These are phyloP conservation scores for Picathartes gymnocephalus DNA, from an alignment of 2,113 vertebrate genomes.

Conservation along the genomic window DNA sequence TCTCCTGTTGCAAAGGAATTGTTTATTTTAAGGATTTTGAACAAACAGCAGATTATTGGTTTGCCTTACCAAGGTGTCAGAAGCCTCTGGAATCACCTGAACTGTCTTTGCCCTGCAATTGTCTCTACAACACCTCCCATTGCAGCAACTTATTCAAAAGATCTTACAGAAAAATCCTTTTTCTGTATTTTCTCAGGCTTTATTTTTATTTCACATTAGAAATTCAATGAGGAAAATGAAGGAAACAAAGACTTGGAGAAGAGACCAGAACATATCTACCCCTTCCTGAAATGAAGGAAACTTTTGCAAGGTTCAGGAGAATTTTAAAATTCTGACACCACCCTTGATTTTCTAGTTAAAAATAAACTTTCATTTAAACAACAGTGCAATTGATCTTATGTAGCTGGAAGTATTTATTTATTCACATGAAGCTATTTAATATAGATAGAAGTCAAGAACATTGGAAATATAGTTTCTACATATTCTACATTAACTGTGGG, in stretches of 20 bases:
- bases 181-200: not conserved
- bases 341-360: not conserved
- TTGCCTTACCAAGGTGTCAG: not conserved
- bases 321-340: not conserved
- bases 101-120: not conserved
- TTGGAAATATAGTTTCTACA: not conserved
- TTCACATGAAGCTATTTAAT: not conserved
- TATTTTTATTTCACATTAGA: not conserved
- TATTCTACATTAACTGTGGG: not conserved
- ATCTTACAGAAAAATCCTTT: not conserved
- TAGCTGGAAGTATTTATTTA: not conserved
- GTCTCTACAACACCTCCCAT: not conserved
- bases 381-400: not conserved
- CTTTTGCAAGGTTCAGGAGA: not conserved
- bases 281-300: not conserved
- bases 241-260: not conserved
- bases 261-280: not conserved
- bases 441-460: not conserved
- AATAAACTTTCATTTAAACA: not conserved
- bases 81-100: not conserved
- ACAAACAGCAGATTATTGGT: not conserved
- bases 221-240: not conserved
- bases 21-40: not conserved
- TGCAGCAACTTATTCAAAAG: not conserved
- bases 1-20: not conserved